These are phyloP conservation scores for Elmis aenea DNA, from an alignment of 2,888 invertebrate genomes.

Conservation along the genomic window DNA sequence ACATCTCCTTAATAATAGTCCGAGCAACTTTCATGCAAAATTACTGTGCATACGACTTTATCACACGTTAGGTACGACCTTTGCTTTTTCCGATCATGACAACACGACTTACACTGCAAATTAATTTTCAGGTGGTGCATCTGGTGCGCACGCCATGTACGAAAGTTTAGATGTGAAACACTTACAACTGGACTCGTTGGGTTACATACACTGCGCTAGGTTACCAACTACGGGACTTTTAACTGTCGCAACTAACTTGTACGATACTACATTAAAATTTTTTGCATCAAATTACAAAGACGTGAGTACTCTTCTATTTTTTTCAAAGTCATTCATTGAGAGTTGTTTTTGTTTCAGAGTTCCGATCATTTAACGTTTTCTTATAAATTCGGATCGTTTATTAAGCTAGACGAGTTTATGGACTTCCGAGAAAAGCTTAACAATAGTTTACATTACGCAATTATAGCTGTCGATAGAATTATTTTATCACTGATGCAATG, in stretches of 20 bases:
- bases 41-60: constrained; percentile 78
- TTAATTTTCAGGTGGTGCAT: constrained; percentile 64
- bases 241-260: constrained; percentile 62
- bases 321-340: not conserved
- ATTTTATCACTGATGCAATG: constrained; percentile 62
- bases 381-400: constrained; percentile 92
- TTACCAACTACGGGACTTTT: constrained; percentile 69
- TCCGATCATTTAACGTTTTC: constrained; percentile 87
- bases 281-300: constrained; percentile 86
- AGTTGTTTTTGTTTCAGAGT: constrained; percentile 54
- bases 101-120: too few species aligned
- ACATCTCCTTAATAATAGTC: constrained; percentile 68
- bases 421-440: constrained; percentile 76
- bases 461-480: constrained; percentile 61
- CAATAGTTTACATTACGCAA: constrained; percentile 74
- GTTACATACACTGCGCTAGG: constrained; percentile 75
- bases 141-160: constrained; percentile 70
- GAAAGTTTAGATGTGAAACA: constrained; percentile 85
- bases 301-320: too few species aligned
- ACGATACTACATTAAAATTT: constrained; percentile 76
- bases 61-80: constrained; percentile 67
- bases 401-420: constrained; percentile 85
- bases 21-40: constrained; percentile 86
- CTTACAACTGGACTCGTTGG: constrained; percentile 87
- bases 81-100: too few species aligned